These are phyloP conservation scores for Nebria salina DNA, from an alignment of 2,888 invertebrate genomes.

Conservation along the genomic window DNA sequence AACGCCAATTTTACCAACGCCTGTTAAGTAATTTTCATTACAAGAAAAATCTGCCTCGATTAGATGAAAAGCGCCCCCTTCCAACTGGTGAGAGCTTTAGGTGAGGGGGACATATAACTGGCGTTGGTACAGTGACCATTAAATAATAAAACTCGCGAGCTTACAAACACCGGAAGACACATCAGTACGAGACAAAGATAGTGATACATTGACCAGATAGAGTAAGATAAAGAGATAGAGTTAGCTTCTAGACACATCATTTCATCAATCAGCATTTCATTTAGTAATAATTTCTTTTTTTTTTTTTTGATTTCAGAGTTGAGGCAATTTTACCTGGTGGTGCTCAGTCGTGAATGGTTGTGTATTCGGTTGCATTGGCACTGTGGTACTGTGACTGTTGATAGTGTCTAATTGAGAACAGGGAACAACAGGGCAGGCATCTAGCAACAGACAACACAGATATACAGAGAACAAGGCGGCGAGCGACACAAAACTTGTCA, in stretches of 20 bases:
- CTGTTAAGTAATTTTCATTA: background rate
- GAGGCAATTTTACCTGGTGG: slow-evolving; percentile 51
- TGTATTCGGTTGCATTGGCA: slow-evolving; percentile 66
- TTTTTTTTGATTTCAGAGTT: background rate
- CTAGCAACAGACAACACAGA: slow-evolving; percentile 90
- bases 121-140: background rate
- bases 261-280: background rate
- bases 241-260: background rate
- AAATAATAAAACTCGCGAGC: background rate
- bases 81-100: background rate
- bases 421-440: slow-evolving; percentile 91
- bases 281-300: background rate
- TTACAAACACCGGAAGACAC: background rate
- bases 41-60: background rate
- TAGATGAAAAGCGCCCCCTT: background rate
- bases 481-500: slow-evolving; percentile 21
- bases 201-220: background rate
- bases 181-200: background rate
- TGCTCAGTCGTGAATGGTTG: slow-evolving; percentile 62
- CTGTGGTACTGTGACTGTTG: slow-evolving; percentile 68
- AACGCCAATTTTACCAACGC: background rate
- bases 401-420: slow-evolving; percentile 86
- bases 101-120: background rate
- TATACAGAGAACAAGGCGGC: slow-evolving; percentile 43
- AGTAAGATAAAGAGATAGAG: background rate